A percentile compares a stretch with the other conserved stretches of the same genome.
Evolutionary conservation across 1,140 invertebrate genomes (phyloP).

Genomic region (Drosophila quadrilineata): DNA sequence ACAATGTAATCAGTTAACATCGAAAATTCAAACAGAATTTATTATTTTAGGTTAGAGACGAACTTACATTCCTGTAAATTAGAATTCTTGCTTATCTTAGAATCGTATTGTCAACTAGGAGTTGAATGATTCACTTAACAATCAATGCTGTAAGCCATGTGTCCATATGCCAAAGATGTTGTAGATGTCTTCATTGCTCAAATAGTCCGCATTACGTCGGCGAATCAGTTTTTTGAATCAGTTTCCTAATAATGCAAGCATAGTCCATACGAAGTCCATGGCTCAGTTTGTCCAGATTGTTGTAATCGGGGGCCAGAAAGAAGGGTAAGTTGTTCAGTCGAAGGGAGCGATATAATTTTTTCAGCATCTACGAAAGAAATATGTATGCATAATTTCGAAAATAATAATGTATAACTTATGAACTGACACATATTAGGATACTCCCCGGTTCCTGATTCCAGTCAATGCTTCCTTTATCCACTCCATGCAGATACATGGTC

Average conservation of each 20-base stretch:
- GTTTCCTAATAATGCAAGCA: neutral
- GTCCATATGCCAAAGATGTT: constrained; percentile 16
- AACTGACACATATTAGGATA: constrained; percentile 43
- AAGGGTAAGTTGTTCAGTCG: constrained; percentile 26
- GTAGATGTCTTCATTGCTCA: constrained; percentile 9
- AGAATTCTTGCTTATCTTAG: no score
- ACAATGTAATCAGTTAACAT: constrained; percentile 22
- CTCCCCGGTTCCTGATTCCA: constrained; percentile 38
- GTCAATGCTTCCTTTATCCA: neutral
- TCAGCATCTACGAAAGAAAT: constrained; percentile 6
- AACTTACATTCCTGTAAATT: no score
- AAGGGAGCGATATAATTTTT: neutral
- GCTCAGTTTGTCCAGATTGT: constrained; percentile 16
- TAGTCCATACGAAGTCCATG: neutral
- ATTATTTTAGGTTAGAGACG: no score
- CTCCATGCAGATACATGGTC: constrained; percentile 20
- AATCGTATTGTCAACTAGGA: no score
- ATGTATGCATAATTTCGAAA: neutral
- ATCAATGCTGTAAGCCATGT: no score
- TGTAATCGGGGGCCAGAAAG: constrained; percentile 36
- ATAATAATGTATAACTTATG: neutral
- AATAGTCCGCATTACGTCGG: constrained; percentile 13
- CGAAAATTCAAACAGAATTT: neutral
- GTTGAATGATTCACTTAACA: no score
- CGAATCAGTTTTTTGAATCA: neutral